Conservation (phyloP, 2,888 invertebrate species). For the Coleophora deauratella region DNA sequence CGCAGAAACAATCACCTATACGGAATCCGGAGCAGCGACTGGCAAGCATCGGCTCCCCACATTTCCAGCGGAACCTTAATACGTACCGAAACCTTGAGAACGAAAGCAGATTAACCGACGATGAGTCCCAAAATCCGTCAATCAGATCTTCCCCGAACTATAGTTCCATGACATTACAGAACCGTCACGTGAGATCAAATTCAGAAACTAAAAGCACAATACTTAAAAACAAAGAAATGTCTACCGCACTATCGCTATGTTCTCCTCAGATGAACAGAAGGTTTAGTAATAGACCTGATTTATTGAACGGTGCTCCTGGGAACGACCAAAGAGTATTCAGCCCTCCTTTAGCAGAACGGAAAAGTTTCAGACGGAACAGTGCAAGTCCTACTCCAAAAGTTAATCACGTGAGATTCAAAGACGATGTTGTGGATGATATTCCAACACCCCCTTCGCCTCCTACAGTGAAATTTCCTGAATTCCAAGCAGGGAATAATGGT, state of each 20-base stretch:
- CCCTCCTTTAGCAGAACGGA: slow-evolving; percentile 49
- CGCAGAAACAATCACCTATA: slow-evolving; percentile 55
- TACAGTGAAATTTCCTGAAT: slow-evolving; percentile 50
- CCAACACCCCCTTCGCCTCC: slow-evolving; percentile 66
- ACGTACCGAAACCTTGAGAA: slow-evolving; percentile 75
- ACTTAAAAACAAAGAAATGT: slow-evolving; percentile 60
- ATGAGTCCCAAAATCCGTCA: slow-evolving; percentile 32
- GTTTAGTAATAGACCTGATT: slow-evolving; percentile 57
- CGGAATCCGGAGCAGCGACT: slow-evolving; percentile 67
- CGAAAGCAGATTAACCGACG: slow-evolving; percentile 51
- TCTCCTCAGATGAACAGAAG: slow-evolving; percentile 73
- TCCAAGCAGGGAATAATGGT: slow-evolving; percentile 66
- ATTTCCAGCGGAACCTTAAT: slow-evolving; percentile 75
- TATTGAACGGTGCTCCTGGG: slow-evolving; percentile 58
- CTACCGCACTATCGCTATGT: slow-evolving; percentile 59
- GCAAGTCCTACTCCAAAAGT: slow-evolving; percentile 51
- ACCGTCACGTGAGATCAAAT: slow-evolving; percentile 57
- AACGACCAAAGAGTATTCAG: slow-evolving; percentile 48
- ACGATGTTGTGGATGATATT: slow-evolving; percentile 58
- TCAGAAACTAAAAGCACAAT: slow-evolving; percentile 67
- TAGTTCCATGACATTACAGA: slow-evolving; percentile 59
- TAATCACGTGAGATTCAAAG: slow-evolving; percentile 66
- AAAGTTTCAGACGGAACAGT: slow-evolving; percentile 40
- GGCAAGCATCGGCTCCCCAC: slow-evolving; percentile 77
- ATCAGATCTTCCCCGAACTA: slow-evolving; percentile 45